A percentile compares a stretch with the other conserved stretches of the same genome.
Conservation (phyloP, 1,140 invertebrate species). For the Calosoma granatense region DNA sequence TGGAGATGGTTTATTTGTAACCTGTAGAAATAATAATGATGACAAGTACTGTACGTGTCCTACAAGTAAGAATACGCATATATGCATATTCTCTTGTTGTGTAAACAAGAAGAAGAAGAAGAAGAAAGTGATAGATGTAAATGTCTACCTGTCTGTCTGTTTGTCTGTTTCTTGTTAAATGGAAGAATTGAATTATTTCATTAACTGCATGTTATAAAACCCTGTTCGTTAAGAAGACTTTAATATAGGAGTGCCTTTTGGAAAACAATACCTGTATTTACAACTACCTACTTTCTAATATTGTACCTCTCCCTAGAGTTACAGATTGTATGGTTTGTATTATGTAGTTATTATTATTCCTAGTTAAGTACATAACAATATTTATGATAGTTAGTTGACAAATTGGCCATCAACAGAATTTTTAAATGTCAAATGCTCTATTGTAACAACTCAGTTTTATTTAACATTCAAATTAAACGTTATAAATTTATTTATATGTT, state of each 20-base stretch:
- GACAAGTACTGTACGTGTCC: no score
- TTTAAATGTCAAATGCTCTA: slow-evolving; percentile 3
- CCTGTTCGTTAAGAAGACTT: slow-evolving; percentile 18
- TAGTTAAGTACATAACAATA: no score
- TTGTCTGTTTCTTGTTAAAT: no score
- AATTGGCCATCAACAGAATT: slow-evolving; percentile 4
- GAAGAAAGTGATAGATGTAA: no score
- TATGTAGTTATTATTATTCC: slow-evolving; percentile 3
- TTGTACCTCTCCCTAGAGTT: no score
- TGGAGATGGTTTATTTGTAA: background rate
- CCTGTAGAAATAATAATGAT: no score
- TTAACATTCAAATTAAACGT: slow-evolving; percentile 3
- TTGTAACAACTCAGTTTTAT: slow-evolving; percentile 1
- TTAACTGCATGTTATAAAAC: slow-evolving; percentile 4
- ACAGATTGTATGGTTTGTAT: no score
- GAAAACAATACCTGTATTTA: slow-evolving; percentile 23
- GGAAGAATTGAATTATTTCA: no score
- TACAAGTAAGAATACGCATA: no score
- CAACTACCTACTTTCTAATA: background rate
- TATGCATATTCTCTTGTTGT: no score
- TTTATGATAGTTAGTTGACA: slow-evolving; percentile 20
- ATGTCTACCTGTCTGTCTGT: no score
- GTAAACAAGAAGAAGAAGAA: no score
- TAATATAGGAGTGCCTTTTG: slow-evolving; percentile 27
- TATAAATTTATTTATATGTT: background rate